phyloP scores from a whole-genome alignment of 1,140 invertebrate species.

The Sminthurinus signatus region DNA sequence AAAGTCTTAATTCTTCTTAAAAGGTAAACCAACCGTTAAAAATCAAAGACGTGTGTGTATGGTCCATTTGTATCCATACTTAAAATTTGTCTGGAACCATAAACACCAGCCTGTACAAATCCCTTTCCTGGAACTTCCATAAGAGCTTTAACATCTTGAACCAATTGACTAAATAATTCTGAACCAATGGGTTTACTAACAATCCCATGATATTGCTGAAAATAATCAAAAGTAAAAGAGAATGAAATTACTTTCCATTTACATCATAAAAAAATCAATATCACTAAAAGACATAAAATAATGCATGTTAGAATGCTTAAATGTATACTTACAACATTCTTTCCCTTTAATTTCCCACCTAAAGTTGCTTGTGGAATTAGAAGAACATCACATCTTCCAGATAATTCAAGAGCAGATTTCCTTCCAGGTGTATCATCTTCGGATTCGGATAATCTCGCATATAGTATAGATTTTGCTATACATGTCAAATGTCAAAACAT shows the following conservation, averaged over 20 bases:
- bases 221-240: no score
- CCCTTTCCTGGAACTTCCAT: conserved; percentile 22
- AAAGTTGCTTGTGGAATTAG: conserved; percentile 50
- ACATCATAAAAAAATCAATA: no score
- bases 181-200: conserved; percentile 46
- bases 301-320: no score
- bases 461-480: conserved; percentile 46
- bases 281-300: no score
- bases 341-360: conserved; percentile 49
- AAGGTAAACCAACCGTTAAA: conserved; percentile 23
- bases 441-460: conserved; percentile 44
- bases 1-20: no score
- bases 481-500: no score
- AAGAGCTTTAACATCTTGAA: conserved; percentile 40
- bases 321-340: no score
- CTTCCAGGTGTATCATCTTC: conserved; percentile 41
- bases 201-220: conserved; percentile 50
- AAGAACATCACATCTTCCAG: conserved; percentile 47
- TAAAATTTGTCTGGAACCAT: conserved; percentile 50
- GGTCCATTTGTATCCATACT: conserved; percentile 49
- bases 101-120: conserved; percentile 45
- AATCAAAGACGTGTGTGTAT: conserved; percentile 48
- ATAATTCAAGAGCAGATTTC: conserved; percentile 43
- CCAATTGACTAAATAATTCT: conserved; percentile 46
- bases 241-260: no score